These are phyloP conservation scores for Lomographa bimaculata DNA, from an alignment of 2,888 invertebrate genomes.

Conservation along the genomic window DNA sequence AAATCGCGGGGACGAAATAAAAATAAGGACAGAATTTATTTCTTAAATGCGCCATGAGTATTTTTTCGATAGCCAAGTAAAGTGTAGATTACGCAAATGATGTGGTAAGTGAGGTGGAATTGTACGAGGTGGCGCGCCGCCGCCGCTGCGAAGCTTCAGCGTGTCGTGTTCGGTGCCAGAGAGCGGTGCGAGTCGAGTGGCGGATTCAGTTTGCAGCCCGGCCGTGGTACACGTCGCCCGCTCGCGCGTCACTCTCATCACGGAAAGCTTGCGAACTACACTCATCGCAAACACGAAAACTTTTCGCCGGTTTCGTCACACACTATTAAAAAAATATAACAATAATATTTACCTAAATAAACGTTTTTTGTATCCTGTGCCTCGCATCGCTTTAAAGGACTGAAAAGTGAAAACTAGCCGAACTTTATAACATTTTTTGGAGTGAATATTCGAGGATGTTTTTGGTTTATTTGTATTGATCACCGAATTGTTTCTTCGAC, in stretches of 20 bases:
- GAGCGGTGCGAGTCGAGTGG: conserved; percentile 36
- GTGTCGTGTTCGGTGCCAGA: conserved; percentile 32
- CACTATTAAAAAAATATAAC: conserved; percentile 34
- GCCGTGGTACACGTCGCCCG: conserved; percentile 47
- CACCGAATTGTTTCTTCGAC: conserved; percentile 38
- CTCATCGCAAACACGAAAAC: conserved; percentile 37
- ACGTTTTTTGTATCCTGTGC: no score
- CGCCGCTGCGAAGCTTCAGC: conserved; percentile 26
- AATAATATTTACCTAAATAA: conserved; percentile 12
- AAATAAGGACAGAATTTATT: no score
- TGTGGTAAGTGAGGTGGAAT: conserved; percentile 31
- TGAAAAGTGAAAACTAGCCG: conserved; percentile 14
- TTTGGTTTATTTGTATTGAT: conserved; percentile 25
- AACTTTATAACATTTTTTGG: conserved; percentile 39
- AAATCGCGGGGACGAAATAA: background rate
- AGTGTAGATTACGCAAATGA: conserved; percentile 16
- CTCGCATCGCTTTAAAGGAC: no score
- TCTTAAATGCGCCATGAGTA: no score
- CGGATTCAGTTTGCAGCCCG: conserved; percentile 54
- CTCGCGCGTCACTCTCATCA: conserved; percentile 47
- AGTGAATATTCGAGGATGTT: conserved; percentile 42
- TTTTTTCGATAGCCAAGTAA: no score
- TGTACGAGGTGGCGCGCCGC: conserved; percentile 32
- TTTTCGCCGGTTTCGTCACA: conserved; percentile 48
- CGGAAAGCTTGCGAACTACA: conserved; percentile 41